These are phyloP conservation scores for Muscidifurax raptorellus DNA, from an alignment of 1,140 invertebrate species.

Conservation along the genomic window DNA sequence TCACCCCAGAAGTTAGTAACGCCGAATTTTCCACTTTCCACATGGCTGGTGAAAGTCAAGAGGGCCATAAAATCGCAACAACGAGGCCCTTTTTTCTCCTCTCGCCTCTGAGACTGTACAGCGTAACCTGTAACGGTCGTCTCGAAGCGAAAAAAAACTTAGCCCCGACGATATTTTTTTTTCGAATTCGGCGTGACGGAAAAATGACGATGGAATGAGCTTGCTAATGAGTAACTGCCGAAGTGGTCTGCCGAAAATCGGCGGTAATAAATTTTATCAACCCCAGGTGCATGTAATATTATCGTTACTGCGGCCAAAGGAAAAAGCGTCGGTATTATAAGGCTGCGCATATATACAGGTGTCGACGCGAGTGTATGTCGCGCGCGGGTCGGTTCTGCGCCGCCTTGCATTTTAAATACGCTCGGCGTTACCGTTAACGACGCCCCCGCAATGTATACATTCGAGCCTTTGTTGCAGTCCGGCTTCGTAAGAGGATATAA, in stretches of 20 bases:
- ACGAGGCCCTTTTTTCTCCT: not conserved
- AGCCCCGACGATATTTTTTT: not conserved
- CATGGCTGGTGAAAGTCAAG: not conserved
- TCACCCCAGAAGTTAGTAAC: not conserved
- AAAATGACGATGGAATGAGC: not conserved
- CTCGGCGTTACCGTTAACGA: slow-evolving; percentile 13
- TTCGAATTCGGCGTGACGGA: not conserved
- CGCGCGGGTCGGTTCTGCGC: not conserved
- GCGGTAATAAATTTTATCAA: not conserved
- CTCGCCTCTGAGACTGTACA: not conserved
- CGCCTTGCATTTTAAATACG: slow-evolving; percentile 14
- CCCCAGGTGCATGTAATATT: not conserved
- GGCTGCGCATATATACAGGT: not conserved
- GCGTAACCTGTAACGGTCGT: not conserved
- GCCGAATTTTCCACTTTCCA: slow-evolving; percentile 9
- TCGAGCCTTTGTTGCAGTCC: not conserved
- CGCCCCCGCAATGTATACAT: not conserved
- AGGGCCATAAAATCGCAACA: not conserved
- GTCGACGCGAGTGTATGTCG: slow-evolving; percentile 20
- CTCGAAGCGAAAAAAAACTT: not conserved
- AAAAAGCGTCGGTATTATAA: not conserved
- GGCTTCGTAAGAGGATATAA: not conserved
- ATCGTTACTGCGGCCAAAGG: not conserved
- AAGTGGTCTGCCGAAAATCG: too few relatives aligned
- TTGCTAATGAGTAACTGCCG: too few relatives aligned